phyloP scores from a whole-genome alignment of 2,888 invertebrate genomes.

The Willowsia nigromaculata region DNA sequence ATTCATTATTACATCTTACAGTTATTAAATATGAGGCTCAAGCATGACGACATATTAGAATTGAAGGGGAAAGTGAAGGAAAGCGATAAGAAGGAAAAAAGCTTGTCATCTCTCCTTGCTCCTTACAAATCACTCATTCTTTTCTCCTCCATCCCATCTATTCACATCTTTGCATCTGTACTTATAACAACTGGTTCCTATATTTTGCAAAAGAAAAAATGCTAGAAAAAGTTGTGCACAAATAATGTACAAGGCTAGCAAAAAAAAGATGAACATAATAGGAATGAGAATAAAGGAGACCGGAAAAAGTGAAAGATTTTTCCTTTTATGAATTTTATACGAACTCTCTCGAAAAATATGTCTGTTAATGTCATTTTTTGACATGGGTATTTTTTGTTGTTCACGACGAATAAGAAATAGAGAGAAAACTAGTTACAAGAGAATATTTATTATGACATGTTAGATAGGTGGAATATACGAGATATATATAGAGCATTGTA shows the following conservation, averaged over 20 bases:
- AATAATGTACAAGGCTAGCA: no score
- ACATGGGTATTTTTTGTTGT: background rate
- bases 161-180: background rate
- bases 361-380: conserved; percentile 57
- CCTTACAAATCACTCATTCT: background rate
- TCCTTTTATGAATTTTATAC: background rate
- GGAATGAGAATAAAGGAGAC: no score
- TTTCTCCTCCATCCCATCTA: background rate
- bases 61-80: background rate
- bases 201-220: no score
- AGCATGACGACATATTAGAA: no score
- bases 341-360: background rate
- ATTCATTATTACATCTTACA: no score
- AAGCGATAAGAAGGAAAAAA: background rate
- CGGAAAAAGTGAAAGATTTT: background rate
- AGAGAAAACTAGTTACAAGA: background rate
- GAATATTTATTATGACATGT: background rate
- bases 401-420: background rate
- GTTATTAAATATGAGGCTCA: no score
- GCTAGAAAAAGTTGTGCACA: no score
- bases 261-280: no score
- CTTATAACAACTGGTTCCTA: background rate
- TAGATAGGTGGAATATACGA: background rate
- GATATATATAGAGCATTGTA: background rate
- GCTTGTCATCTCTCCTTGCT: background rate